Evolutionary conservation across 2,113 vertebrate species (phyloP).

Genomic region (Onychostruthus taczanowskii): DNA sequence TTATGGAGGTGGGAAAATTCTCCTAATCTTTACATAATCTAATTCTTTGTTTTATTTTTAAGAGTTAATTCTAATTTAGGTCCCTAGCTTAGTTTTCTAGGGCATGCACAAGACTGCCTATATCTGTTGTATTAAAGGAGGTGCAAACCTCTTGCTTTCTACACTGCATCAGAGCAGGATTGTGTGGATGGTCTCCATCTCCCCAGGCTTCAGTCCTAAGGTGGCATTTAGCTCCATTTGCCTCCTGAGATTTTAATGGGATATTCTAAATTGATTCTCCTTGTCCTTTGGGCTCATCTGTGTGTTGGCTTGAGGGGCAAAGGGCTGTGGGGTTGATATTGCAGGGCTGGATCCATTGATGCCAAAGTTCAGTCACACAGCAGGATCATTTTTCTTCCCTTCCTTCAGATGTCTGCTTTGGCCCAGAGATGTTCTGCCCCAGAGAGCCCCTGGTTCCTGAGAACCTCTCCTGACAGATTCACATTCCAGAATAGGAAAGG

Average conservation of each 20-base stretch:
- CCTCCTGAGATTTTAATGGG: neutral
- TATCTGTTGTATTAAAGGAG: neutral
- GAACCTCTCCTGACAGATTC: neutral
- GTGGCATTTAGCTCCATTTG: neutral
- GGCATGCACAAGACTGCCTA: accelerated
- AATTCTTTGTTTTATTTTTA: neutral
- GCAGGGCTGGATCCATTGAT: neutral
- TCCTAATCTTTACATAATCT: neutral
- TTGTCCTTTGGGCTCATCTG: neutral
- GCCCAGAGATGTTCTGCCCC: neutral
- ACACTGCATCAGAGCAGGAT: accelerated
- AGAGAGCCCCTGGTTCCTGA: neutral
- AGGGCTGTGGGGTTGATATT: accelerated
- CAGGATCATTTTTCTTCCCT: neutral
- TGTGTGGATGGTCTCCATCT: neutral
- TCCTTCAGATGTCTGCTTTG: neutral
- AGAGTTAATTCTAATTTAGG: neutral
- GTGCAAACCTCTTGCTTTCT: neutral
- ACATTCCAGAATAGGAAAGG: neutral
- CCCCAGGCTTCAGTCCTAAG: neutral
- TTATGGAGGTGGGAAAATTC: neutral
- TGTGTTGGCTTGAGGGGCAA: neutral
- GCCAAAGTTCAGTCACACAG: too few species aligned
- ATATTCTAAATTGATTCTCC: neutral
- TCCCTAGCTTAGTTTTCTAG: neutral